A percentile compares a stretch with the other conserved stretches of the same genome.
Conservation (phyloP, 2,797 vertebrate genomes). For the Acanthiza pusilla region DNA sequence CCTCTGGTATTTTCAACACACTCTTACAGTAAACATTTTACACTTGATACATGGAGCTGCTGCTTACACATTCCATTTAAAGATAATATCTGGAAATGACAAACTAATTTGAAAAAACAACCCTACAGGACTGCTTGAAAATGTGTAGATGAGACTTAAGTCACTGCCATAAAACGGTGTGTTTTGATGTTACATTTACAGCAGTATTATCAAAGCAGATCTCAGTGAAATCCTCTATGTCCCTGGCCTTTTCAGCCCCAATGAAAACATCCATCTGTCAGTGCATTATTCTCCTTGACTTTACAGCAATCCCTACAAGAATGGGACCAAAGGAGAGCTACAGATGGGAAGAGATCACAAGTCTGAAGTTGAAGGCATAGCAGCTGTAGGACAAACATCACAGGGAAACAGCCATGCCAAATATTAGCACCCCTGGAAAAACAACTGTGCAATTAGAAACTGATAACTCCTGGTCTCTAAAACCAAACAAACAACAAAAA, state of each 20-base stretch:
- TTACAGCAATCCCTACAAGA: background rate
- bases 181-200: background rate
- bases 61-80: background rate
- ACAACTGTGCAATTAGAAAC: background rate
- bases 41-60: background rate
- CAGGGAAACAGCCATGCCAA: background rate
- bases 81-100: background rate
- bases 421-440: background rate
- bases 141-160: background rate
- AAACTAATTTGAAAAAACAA: background rate
- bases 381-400: background rate
- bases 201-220: background rate
- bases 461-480: background rate
- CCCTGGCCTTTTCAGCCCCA: background rate
- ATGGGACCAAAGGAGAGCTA: background rate
- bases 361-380: background rate
- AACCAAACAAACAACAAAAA: background rate
- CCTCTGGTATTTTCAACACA: background rate
- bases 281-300: background rate
- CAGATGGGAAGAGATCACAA: background rate
- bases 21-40: conserved; percentile 15
- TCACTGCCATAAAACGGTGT: background rate
- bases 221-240: background rate
- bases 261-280: background rate
- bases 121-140: background rate